Conservation (phyloP, 1,140 invertebrate genomes). For the Bursaphelenchus mucronatus region DNA sequence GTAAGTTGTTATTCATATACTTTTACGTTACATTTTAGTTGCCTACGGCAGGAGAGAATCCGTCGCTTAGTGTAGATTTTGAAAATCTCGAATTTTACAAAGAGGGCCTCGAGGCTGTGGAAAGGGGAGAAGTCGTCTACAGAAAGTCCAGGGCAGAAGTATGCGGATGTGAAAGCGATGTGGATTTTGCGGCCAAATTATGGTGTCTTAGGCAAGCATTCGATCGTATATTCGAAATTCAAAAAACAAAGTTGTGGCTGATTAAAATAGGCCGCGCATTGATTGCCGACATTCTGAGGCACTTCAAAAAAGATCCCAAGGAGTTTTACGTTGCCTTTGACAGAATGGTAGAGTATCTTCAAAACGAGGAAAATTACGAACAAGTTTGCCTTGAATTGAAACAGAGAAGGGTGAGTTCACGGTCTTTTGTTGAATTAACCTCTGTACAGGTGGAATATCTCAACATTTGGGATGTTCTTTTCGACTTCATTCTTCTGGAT, state of each 20-base stretch:
- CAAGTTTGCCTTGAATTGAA: conserved; percentile 34
- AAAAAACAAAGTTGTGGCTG: conserved; percentile 34
- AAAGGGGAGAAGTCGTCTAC: conserved; percentile 38
- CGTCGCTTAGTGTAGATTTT: conserved; percentile 21
- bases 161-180: conserved; percentile 41
- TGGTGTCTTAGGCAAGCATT: conserved; percentile 44
- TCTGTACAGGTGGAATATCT: conserved; percentile 36
- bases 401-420: conserved; percentile 27
- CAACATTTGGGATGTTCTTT: conserved; percentile 47
- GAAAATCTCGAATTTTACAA: conserved; percentile 28
- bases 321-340: conserved; percentile 45
- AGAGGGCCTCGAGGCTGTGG: conserved; percentile 21
- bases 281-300: conserved; percentile 43
- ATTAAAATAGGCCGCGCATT: conserved; percentile 39
- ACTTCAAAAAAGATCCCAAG: conserved; percentile 43
- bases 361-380: conserved; percentile 34
- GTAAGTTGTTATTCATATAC: conserved; percentile 17
- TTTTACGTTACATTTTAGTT: conserved; percentile 2
- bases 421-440: conserved; percentile 17
- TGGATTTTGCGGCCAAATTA: conserved; percentile 46
- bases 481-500: conserved; percentile 46
- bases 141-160: conserved; percentile 44
- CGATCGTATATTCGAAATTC: conserved; percentile 31
- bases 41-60: neutral
- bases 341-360: conserved; percentile 42